Base-by-base conservation (phyloP, 2,113 vertebrate species). In the Lophura nycthemera region DNA sequence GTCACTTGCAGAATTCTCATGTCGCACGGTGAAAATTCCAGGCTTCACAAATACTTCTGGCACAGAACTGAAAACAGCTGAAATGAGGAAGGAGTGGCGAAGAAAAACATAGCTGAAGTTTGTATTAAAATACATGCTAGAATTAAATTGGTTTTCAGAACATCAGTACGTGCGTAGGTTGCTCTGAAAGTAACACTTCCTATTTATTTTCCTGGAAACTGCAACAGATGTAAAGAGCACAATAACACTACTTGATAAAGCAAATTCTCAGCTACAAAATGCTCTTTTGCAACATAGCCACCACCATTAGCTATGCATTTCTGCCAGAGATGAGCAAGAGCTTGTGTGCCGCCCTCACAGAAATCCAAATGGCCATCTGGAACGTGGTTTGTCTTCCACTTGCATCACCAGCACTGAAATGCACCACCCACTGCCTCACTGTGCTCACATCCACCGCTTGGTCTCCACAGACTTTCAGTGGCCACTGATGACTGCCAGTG, bases 91-190 rank as follows among this genome's bases (percentile, higher is more conserved):
- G 24, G 90, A 84, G 54, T 4, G 3, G 64, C 30, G 38, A 83
- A 80, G 8, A 78, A 72, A 89, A 64, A 85, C 38, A 81, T 5
- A 88, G 83, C 63, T 77, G 10, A 95, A 59, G 36, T 50, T 96
- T 84, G 82, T 74, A 63, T 89, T 90, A 86, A 94, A 92, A 93
- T 45, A 75, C 8, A 0, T 8, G 21, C 48, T 76, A 75, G 77
- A 95, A 79, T 92, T 88, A 89, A 95, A 90, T 70, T 77, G 61
- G 67, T 86, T 91, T 86, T 91, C 85, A 65, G 66, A 83, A 85
- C 79, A 65, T 45, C 74, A 60, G 22, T 71, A 61, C 3, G 9
- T 32, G 18, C 6, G 30, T 57, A 57, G 54, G 54, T 57, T 25
- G 30, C 10, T 57, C 29, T 32, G 30, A 57, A 57, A 57, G 54